Evolutionary conservation across 64 coral and sea anemone species (phyloP), one percentile per base, ranked within the genome.

Genomic region (Montipora efflorescens): DNA sequence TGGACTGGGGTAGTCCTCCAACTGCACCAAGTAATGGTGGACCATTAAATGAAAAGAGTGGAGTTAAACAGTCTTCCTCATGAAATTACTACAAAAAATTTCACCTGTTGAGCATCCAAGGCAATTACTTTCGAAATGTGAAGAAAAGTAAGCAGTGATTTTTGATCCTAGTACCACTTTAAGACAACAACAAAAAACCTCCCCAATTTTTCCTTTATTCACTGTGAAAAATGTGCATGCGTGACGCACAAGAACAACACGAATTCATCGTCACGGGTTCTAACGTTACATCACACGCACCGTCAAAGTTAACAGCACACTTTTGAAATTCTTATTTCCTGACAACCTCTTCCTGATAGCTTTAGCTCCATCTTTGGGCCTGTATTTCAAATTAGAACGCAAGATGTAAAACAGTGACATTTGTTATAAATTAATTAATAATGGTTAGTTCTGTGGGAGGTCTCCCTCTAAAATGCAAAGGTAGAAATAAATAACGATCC

Each of bases 341-440:
- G 89, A 72, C 2, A 99, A 74, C 4, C 98, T 86, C 79, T 99
- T 99, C 83, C 80, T 89, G 9, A 99, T 99, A 13, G 98, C 98
- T 94, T 99, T 99, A 18, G 89, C 66, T 36, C 92, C 98, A 87
- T 99, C 98, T 87, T 99, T 99, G 12, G 98, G 98, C 47, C 98
- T 99, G 16, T 7, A 71, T 14, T 12, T 16, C 9, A 5, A 19
- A 48, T 20, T 11, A 23, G 44, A 86, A 11, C 10, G 7, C 14
- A 72, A 72, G 18, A 72, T 86, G 5, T 49, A 49, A 71, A 72
- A 85, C 44, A 67, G 59, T n/a, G 44, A 50, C 66, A 21, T 14
- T 20, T 20, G 10, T 6, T 71, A 36, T 36, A 36, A 2, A 70
- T 48, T 50, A 15, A 86, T 71, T 71, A 66, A n/a, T 71, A 5